Evolutionary conservation across 2,888 invertebrate genomes (phyloP).

Genomic region (Drosophila kambysellisi): DNA sequence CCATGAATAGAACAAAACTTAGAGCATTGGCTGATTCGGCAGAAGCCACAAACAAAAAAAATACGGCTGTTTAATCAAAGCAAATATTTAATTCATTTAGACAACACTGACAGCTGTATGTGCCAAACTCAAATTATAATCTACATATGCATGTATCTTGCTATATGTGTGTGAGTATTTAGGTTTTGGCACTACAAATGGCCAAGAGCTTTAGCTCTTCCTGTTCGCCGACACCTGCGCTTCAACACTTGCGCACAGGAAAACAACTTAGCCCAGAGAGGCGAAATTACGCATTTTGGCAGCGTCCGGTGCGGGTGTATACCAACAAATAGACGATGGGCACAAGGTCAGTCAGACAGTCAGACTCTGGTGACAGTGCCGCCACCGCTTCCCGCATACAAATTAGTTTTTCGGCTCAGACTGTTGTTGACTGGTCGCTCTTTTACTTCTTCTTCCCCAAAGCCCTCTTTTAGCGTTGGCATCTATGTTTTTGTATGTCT

Average conservation of each 20-base stretch:
- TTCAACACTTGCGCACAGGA: slow-evolving; percentile 72
- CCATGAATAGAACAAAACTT: not conserved
- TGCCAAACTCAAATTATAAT: slow-evolving; percentile 13
- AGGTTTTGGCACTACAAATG: slow-evolving; percentile 10
- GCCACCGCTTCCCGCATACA: slow-evolving; percentile 68
- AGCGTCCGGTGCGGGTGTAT: slow-evolving; percentile 57
- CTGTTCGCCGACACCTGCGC: slow-evolving; percentile 72
- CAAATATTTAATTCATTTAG: slow-evolving; percentile 36
- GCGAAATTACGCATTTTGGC: slow-evolving; percentile 72
- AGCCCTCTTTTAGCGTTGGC: slow-evolving; percentile 6
- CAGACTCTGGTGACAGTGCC: slow-evolving; percentile 62
- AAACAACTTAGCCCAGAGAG: slow-evolving; percentile 50
- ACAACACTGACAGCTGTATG: slow-evolving; percentile 27
- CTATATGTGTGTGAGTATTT: not conserved
- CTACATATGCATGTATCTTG: slow-evolving; percentile 4
- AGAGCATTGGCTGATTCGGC: not conserved
- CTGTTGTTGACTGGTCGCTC: slow-evolving; percentile 22
- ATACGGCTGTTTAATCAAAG: not conserved
- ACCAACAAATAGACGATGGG: slow-evolving; percentile 56
- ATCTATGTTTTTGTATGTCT: slow-evolving; percentile 45
- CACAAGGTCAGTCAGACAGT: slow-evolving; percentile 53
- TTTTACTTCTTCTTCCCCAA: slow-evolving; percentile 7
- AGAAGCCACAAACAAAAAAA: slow-evolving; percentile 3
- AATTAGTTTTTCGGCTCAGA: slow-evolving; percentile 71
- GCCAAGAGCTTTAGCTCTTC: slow-evolving; percentile 51